These are phyloP conservation scores for Eleginops maclovinus DNA, from an alignment of 2,113 vertebrate genomes.

Conservation along the genomic window DNA sequence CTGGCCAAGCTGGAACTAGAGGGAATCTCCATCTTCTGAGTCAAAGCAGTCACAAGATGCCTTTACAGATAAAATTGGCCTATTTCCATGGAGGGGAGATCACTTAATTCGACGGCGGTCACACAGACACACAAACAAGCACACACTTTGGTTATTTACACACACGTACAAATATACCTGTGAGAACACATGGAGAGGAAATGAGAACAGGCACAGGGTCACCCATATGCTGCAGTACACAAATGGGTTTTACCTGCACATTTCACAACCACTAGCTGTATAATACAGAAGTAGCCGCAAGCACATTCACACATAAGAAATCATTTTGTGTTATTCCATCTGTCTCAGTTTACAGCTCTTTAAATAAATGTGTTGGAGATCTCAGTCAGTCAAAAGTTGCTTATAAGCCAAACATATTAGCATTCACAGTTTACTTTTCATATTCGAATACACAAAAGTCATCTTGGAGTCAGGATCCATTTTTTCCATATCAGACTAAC, in stretches of 20 bases:
- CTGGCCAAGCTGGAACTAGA: conserved; percentile 76
- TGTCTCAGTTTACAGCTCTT: conserved; percentile 24
- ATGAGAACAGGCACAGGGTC: conserved; percentile 26
- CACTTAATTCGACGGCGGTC: conserved; percentile 62
- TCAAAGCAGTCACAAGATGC: conserved; percentile 76
- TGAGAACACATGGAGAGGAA: conserved; percentile 15
- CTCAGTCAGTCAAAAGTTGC: conserved; percentile 49
- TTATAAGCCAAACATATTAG: conserved; percentile 28
- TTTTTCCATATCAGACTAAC: background rate
- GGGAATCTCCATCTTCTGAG: conserved; percentile 82
- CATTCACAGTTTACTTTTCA: background rate
- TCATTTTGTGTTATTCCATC: conserved; percentile 37
- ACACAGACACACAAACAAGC: conserved; percentile 53
- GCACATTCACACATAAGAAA: conserved; percentile 35
- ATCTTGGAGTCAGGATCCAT: background rate
- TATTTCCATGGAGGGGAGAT: conserved; percentile 70
- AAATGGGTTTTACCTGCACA: conserved; percentile 16
- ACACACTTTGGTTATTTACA: conserved; percentile 39
- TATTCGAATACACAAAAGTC: background rate
- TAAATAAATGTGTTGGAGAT: conserved; percentile 42
- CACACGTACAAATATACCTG: conserved; percentile 26
- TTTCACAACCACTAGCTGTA: conserved; percentile 6
- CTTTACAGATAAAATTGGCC: conserved; percentile 78
- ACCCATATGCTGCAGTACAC: conserved; percentile 14
- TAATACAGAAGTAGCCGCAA: background rate